Evolutionary conservation across 2,113 vertebrate species (phyloP).

Genomic region (Triplophysa tibetana): DNA sequence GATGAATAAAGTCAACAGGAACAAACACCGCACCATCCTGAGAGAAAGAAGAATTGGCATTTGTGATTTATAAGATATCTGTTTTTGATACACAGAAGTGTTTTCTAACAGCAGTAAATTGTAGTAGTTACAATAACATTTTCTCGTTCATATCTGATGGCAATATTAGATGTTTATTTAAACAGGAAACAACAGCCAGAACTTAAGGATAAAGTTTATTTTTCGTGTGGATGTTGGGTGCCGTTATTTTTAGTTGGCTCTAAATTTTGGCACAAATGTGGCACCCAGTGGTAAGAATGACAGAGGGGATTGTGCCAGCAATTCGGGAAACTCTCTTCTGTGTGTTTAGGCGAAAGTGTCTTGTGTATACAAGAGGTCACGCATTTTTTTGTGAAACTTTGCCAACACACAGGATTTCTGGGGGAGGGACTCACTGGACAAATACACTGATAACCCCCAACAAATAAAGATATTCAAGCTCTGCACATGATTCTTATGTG

Average conservation of each 20-base stretch:
- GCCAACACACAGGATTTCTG: not conserved
- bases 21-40: conserved; percentile 70
- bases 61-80: not conserved
- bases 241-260: not conserved
- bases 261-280: conserved; percentile 9
- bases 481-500: too few relatives aligned
- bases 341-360: not conserved
- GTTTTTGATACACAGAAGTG: too few relatives aligned
- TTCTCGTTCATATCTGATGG: not conserved
- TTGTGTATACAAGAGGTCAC: conserved; percentile 1
- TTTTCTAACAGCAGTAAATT: not conserved
- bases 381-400: not conserved
- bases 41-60: conserved; percentile 16
- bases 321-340: not conserved
- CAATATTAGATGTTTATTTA: not conserved
- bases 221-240: not conserved
- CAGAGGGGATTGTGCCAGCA: not conserved
- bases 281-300: not conserved
- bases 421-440: not conserved
- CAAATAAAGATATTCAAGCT: not conserved
- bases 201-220: not conserved
- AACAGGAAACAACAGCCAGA: not conserved
- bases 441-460: not conserved
- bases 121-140: not conserved
- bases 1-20: conserved; percentile 78